Evolutionary conservation across 2,888 invertebrate species (phyloP).

Genomic region (Cetonia aurata): DNA sequence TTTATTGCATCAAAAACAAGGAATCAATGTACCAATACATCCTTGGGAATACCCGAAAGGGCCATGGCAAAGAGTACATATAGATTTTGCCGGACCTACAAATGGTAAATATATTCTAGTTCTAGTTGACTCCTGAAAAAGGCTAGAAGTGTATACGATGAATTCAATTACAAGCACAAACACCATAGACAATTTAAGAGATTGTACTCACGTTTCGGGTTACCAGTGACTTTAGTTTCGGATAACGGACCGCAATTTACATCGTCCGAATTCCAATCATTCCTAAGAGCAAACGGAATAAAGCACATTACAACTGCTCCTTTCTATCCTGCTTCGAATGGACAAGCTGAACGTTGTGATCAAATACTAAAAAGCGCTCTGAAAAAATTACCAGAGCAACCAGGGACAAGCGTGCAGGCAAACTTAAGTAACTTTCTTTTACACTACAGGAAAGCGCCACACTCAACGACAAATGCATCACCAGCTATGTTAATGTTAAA

Average conservation of each 20-base stretch:
- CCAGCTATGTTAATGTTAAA: conserved; percentile 40
- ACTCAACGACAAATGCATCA: conserved; percentile 43
- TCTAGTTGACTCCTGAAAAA: conserved; percentile 51
- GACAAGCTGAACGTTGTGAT: conserved; percentile 46
- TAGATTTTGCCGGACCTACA: conserved; percentile 58
- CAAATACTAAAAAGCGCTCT: conserved; percentile 44
- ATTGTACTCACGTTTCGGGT: too few relatives aligned
- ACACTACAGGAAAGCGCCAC: conserved; percentile 47
- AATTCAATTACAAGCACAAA: conserved; percentile 46
- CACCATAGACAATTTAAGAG: conserved; percentile 15
- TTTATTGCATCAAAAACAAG: background rate
- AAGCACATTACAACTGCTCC: conserved; percentile 48
- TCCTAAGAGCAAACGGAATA: conserved; percentile 42
- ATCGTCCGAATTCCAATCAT: conserved; percentile 45
- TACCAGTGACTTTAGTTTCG: conserved; percentile 47
- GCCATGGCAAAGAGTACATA: conserved; percentile 55
- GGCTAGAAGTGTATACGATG: conserved; percentile 51
- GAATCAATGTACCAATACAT: conserved; percentile 3
- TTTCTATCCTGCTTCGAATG: conserved; percentile 49
- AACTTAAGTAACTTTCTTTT: conserved; percentile 40
- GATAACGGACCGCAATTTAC: conserved; percentile 51
- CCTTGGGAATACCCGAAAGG: conserved; percentile 51
- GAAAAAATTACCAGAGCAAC: too few relatives aligned
- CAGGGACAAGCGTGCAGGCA: background rate
- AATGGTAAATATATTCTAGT: conserved; percentile 46